Evolutionary conservation across 1,140 invertebrate species (phyloP), one percentile per base, ranked within the genome.

Genomic region (Odontomachus brunneus): DNA sequence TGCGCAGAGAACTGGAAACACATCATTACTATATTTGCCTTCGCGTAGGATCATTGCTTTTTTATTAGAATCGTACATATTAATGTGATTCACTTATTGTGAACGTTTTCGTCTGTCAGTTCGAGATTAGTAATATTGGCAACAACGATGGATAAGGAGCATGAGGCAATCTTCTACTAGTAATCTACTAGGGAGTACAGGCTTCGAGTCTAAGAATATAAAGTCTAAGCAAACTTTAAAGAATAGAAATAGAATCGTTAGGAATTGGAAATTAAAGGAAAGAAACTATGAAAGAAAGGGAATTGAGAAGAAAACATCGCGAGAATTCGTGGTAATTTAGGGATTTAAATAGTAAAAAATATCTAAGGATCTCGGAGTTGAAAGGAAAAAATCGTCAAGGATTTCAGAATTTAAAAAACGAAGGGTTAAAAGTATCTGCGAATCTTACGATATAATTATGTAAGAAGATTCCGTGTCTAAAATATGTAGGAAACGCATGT

Each of bases 401-500:
- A 9, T n/a, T 26, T 29, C 51, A 78, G 29, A 65, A 44, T 38
- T 78, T 24, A 26, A 2, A 26, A 53, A 19, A 44, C 4, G 17
- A 26, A 17, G 55, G 19, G n/a, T 44, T 29, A 55, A 29, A 44
- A 76, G 38, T 44, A 48, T 80, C 2, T 29, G 57, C 38, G 38
- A 44, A 44, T 44, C 38, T 4, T 44, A 11, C 14, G 19, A 49
- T n/a, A 11, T 60, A 60, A 11, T 24, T 69, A 53, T 55, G 57
- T 55, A 57, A 12, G 14, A 66, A 19, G 12, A 26, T 44, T 59
- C 14, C 15, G 22, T 15, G 3, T 80, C 22, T 57, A 69, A 55
- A 57, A 14, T n/a, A 15, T 76, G 14, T 44, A 69, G n/a, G 22
- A 67, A 69, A 67, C 17, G 19, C 59, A 65, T 57, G 44, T 69